Evolutionary conservation across 2,113 vertebrate genomes (phyloP).

Genomic region (Etheostoma spectabile): DNA sequence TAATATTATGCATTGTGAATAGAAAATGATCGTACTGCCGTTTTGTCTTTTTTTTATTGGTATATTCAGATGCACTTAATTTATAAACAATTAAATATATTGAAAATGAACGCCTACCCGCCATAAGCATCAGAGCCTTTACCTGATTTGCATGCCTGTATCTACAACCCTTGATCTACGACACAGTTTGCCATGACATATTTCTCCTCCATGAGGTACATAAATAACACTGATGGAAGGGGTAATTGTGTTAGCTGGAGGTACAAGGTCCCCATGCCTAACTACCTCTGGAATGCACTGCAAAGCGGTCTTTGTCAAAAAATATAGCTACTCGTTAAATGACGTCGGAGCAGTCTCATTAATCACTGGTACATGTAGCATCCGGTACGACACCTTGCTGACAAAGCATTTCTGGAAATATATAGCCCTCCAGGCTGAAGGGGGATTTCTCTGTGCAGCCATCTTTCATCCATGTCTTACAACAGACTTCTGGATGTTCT

Average conservation of each 20-base stretch:
- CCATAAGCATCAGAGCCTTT: background rate
- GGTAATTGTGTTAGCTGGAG: background rate
- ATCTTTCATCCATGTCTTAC: constrained; percentile 17
- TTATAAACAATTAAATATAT: background rate
- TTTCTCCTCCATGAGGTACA: background rate
- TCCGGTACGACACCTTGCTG: constrained; percentile 60
- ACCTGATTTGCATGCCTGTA: background rate
- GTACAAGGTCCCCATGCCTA: constrained; percentile 2
- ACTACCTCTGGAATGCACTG: constrained; percentile 46
- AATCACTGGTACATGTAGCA: constrained; percentile 64
- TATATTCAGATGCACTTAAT: background rate
- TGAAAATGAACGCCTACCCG: background rate
- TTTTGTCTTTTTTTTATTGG: background rate
- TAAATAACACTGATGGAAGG: constrained; percentile 31
- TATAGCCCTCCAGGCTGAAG: constrained; percentile 40
- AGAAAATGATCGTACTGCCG: too few species aligned
- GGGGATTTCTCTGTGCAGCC: constrained; percentile 36
- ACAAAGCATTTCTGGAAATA: constrained; percentile 64
- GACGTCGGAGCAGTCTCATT: constrained; percentile 60
- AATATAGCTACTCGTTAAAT: constrained; percentile 70
- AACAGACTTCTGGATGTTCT: background rate
- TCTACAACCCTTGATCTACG: constrained; percentile 9
- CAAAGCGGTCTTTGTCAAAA: constrained; percentile 58
- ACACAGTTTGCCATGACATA: constrained; percentile 6
- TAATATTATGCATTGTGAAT: too few species aligned